Percentiles rank a stretch among this genome's conserved stretches.
phyloP scores from a whole-genome alignment of 1,140 invertebrate genomes.

The Drosophila arizonae region DNA sequence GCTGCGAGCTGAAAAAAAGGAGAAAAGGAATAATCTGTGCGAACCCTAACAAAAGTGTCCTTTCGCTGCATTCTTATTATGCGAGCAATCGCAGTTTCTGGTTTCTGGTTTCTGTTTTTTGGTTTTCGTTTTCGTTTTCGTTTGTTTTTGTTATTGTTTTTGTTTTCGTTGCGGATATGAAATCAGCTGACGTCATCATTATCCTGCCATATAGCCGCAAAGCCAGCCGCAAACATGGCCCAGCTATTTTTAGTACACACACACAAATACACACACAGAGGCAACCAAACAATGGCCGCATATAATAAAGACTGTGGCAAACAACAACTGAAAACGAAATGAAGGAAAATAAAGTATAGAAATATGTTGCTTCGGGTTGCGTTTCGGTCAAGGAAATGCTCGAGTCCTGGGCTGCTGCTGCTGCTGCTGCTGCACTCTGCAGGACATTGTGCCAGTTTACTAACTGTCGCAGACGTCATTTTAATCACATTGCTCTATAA shows the following conservation, averaged over 20 bases:
- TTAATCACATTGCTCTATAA: constrained; percentile 69
- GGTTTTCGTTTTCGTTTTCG: constrained; percentile 26
- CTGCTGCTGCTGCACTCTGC: constrained; percentile 20
- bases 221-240: constrained; percentile 23
- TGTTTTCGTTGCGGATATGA: constrained; percentile 54
- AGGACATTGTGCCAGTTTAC: constrained; percentile 75
- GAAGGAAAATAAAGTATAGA: constrained; percentile 30
- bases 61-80: constrained; percentile 53
- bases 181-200: constrained; percentile 69
- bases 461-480: constrained; percentile 56
- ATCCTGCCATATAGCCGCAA: constrained; percentile 37
- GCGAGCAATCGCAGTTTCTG: constrained; percentile 32
- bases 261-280: constrained; percentile 21
- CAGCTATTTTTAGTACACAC: constrained; percentile 63
- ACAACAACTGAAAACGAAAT: constrained; percentile 9
- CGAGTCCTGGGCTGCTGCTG: constrained; percentile 13
- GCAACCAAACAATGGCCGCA: constrained; percentile 62
- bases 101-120: constrained; percentile 4
- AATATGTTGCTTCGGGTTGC: constrained; percentile 62
- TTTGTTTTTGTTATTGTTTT: constrained; percentile 31
- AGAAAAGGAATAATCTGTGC: constrained; percentile 12
- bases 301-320: constrained; percentile 58
- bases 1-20: constrained; percentile 3
- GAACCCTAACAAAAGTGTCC: constrained; percentile 32
- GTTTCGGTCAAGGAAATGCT: constrained; percentile 78